Conservation (phyloP, 2,113 vertebrate genomes). For the Alligator sinensis region DNA sequence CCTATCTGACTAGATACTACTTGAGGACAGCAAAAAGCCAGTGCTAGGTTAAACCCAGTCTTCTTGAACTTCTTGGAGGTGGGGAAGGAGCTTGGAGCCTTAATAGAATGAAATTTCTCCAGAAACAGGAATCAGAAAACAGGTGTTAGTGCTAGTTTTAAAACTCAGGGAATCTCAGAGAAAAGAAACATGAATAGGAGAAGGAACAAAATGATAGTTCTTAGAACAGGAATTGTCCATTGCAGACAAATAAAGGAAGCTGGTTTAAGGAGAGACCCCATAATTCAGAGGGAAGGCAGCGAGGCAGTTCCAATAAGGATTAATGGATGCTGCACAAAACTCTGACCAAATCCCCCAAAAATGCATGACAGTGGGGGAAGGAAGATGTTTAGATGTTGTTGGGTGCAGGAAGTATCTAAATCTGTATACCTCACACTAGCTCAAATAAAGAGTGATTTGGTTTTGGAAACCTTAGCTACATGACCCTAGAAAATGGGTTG, state of each 20-base stretch:
- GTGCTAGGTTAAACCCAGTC: too few species aligned
- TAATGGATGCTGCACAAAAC: neutral
- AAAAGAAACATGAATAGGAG: constrained; percentile 13
- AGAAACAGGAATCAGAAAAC: constrained; percentile 3
- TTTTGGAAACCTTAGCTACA: neutral
- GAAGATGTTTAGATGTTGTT: neutral
- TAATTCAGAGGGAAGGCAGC: neutral
- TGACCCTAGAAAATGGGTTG: too few species aligned
- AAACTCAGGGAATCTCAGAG: constrained; percentile 11
- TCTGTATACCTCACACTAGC: neutral
- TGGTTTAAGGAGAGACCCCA: neutral
- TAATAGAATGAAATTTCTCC: too few species aligned
- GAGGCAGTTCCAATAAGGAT: neutral
- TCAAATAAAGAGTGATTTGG: neutral
- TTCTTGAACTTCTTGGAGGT: too few species aligned
- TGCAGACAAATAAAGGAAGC: too few species aligned
- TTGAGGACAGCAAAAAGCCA: neutral
- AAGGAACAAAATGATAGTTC: neutral
- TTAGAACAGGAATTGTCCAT: accelerated
- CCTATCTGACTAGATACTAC: neutral
- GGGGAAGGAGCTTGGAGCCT: too few species aligned
- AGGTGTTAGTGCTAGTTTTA: constrained; percentile 37
- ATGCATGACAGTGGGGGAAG: neutral
- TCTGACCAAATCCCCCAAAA: neutral
- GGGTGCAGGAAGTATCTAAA: neutral